A percentile compares a stretch with the other conserved stretches of the same genome.
phyloP scores from a whole-genome alignment of 2,797 vertebrate genomes.

The Manis pentadactyla region DNA sequence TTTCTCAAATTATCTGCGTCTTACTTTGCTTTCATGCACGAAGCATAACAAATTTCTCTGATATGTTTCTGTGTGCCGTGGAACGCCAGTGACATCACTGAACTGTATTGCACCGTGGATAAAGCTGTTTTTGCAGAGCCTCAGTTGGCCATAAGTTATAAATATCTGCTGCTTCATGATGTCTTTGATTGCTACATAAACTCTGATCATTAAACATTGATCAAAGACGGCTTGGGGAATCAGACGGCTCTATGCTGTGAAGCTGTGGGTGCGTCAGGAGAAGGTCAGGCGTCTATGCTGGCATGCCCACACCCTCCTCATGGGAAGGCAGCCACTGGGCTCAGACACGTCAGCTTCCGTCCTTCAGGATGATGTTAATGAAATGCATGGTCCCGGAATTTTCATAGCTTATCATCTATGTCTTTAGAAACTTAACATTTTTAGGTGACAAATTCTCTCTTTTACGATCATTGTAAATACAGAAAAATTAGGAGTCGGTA shows the following conservation, averaged over 20 bases:
- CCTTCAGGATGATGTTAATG: neutral
- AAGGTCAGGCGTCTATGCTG: neutral
- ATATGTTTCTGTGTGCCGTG: conserved; percentile 84
- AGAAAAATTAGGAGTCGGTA: neutral
- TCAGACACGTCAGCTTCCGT: neutral
- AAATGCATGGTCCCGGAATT: neutral
- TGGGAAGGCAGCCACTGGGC: neutral
- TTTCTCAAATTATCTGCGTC: conserved; percentile 87
- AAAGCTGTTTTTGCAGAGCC: conserved; percentile 82
- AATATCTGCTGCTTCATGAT: conserved; percentile 82
- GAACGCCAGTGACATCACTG: conserved; percentile 84
- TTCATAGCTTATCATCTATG: neutral
- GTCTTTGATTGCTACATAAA: conserved; percentile 83
- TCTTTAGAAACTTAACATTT: neutral
- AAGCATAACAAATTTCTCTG: conserved; percentile 87
- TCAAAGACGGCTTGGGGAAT: conserved; percentile 85
- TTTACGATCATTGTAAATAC: neutral
- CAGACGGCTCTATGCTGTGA: conserved; percentile 82
- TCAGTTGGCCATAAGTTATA: conserved; percentile 86
- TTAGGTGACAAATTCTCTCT: neutral
- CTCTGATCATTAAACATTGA: conserved; percentile 87
- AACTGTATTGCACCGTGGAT: conserved; percentile 75
- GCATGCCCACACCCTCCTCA: fast-evolving
- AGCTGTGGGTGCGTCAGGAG: conserved; percentile 60
- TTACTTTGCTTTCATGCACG: conserved; percentile 88